Evolutionary conservation across 1,140 invertebrate genomes (phyloP), one percentile per base, ranked within the genome.

Genomic region (Hycleus cichorii): DNA sequence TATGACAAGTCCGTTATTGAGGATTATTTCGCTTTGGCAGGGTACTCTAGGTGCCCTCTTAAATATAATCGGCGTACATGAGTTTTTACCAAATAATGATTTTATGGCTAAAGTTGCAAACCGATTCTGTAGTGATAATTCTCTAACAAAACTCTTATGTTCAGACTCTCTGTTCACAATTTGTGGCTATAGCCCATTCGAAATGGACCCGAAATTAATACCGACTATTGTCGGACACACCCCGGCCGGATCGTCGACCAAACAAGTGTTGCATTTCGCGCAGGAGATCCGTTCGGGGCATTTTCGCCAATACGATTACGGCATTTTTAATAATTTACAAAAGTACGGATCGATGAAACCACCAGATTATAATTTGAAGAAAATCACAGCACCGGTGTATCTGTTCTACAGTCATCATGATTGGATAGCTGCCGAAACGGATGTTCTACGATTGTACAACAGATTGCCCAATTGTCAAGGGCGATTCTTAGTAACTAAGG

Each of bases 231-330:
- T 90, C 3, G 81, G 83, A 7, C 88, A 96, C 71, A 83, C 83
- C 3, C 94, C 94, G 3, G 89, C 90, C 1, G 92, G 92, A 4
- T 81, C 90, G 1, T 89, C 91, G 0, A 81, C 84, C 0, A 83
- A 84, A 67, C 91, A 73, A 59, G 32, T 93, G 5, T 75, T 88
- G 5, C 89, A 93, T 69, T 91, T 84, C 64, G 83, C 80, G 0
- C 86, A 88, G 69, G 77, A 78, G 58, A 74, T 81, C 2, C 74
- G 74, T 53, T 76, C 78, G 67, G 78, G 76, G 6, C 68, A 78
- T 18, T 85, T 86, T 62, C 73, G 76, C 42, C 79, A 82, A 58
- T 89, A 79, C 58, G 83, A 88, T 69, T 53, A 43, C 43, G 47
- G 60, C 1, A 71, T 59, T 0, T 69, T 2, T 72, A 63, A 24